These are phyloP conservation scores for Montipora sp. DNA, from an alignment of 64 coral and sea anemone species.

Conservation along the genomic window DNA sequence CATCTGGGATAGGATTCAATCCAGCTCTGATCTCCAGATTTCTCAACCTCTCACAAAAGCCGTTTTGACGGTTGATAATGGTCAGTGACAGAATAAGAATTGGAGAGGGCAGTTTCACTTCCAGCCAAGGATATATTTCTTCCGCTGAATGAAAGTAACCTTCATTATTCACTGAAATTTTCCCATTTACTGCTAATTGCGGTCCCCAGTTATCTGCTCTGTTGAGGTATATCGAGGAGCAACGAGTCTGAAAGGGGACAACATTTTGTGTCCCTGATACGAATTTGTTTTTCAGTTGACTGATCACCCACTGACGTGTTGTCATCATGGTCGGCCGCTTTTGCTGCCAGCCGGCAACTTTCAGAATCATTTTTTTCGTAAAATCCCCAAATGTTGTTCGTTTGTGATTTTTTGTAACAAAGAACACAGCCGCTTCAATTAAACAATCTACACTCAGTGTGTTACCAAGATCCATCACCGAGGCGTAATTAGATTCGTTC, in stretches of 20 bases:
- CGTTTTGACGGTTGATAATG: background rate
- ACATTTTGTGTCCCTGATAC: background rate
- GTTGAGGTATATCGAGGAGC: background rate
- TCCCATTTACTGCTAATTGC: background rate
- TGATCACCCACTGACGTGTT: background rate
- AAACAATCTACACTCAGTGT: background rate
- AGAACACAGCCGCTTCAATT: slow-evolving; percentile 33
- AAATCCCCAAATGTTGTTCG: background rate
- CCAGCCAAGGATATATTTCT: slow-evolving; percentile 19
- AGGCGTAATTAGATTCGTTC: background rate
- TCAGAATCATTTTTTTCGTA: slow-evolving; percentile 3
- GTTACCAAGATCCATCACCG: slow-evolving; percentile 14
- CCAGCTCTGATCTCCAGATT: slow-evolving; percentile 32
- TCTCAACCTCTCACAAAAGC: background rate
- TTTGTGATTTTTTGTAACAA: background rate
- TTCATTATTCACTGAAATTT: background rate
- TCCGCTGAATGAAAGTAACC: background rate
- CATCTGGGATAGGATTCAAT: background rate
- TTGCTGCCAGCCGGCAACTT: slow-evolving; percentile 27
- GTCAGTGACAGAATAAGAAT: background rate
- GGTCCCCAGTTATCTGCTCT: background rate
- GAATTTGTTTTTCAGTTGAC: background rate
- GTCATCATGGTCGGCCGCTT: background rate
- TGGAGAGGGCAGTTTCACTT: slow-evolving; percentile 10
- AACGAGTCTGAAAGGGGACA: background rate